phyloP scores from a whole-genome alignment of 2,797 vertebrate genomes.

The Adrianichthys oophorus region DNA sequence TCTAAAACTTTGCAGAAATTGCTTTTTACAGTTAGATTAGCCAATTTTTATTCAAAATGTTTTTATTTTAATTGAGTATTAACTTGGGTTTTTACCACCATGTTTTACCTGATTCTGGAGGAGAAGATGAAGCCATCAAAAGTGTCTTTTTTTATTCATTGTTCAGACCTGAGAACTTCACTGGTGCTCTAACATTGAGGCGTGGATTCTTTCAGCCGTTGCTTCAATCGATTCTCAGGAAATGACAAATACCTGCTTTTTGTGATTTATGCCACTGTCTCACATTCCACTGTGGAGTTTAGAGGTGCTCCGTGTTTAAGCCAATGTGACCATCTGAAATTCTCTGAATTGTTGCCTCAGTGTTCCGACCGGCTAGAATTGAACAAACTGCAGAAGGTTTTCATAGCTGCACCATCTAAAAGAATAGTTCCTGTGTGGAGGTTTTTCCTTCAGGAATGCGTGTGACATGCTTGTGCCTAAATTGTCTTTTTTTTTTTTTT shows the following conservation, averaged over 20 bases:
- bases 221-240: constrained; percentile 49
- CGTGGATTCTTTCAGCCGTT: constrained; percentile 8
- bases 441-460: constrained; percentile 3
- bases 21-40: no score
- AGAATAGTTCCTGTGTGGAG: neutral
- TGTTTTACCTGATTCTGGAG: neutral
- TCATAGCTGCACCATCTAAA: constrained; percentile 12
- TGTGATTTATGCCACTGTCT: neutral
- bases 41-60: no score
- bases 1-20: no score
- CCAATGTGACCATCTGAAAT: neutral
- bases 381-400: neutral
- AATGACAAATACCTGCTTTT: neutral
- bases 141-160: neutral
- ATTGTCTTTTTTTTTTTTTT: neutral
- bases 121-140: neutral
- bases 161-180: constrained; percentile 15
- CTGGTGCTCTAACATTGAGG: constrained; percentile 27
- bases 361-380: neutral
- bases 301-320: neutral
- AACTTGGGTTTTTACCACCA: neutral
- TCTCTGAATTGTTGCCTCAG: neutral
- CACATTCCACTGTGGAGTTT: constrained; percentile 1
- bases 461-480: neutral
- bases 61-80: no score